Evolutionary conservation across 1,140 invertebrate genomes (phyloP).

Genomic region (Drosophila setifemur): DNA sequence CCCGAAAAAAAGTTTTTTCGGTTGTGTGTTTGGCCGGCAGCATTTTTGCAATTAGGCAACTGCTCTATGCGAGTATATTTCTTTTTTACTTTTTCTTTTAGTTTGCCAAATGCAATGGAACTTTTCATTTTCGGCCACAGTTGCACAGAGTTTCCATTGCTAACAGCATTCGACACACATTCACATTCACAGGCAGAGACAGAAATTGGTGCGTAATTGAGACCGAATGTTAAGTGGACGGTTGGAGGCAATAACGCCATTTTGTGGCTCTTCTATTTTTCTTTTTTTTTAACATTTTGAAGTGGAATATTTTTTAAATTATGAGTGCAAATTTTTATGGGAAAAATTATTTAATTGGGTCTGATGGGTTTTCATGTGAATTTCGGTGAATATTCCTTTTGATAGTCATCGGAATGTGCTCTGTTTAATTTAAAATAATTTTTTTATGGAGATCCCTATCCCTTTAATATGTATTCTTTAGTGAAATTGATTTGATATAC

Average conservation of each 20-base stretch:
- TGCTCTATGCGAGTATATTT: conserved; percentile 54
- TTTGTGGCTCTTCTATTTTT: background rate
- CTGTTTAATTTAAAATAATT: background rate
- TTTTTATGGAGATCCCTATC: no score
- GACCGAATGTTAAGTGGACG: conserved; percentile 59
- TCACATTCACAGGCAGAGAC: conserved; percentile 14
- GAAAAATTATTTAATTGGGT: conserved; percentile 31
- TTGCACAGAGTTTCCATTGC: conserved; percentile 68
- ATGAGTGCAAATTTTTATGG: conserved; percentile 13
- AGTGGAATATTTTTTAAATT: conserved; percentile 36
- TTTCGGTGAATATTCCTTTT: conserved; percentile 8
- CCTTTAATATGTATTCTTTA: no score
- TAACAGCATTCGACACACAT: conserved; percentile 67
- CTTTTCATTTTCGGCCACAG: conserved; percentile 71
- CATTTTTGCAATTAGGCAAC: conserved; percentile 81
- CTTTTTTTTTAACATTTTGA: conserved; percentile 3
- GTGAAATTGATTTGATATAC: no score
- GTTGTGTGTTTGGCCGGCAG: conserved; percentile 68
- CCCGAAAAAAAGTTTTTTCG: conserved; percentile 37
- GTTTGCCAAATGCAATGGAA: conserved; percentile 71
- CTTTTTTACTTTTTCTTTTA: conserved; percentile 43
- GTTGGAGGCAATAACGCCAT: background rate
- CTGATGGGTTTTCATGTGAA: conserved; percentile 1
- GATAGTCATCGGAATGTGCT: background rate
- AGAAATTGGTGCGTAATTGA: conserved; percentile 76